These are phyloP conservation scores for Harmothoe impar DNA, from an alignment of 2,888 invertebrate species.

Conservation along the genomic window DNA sequence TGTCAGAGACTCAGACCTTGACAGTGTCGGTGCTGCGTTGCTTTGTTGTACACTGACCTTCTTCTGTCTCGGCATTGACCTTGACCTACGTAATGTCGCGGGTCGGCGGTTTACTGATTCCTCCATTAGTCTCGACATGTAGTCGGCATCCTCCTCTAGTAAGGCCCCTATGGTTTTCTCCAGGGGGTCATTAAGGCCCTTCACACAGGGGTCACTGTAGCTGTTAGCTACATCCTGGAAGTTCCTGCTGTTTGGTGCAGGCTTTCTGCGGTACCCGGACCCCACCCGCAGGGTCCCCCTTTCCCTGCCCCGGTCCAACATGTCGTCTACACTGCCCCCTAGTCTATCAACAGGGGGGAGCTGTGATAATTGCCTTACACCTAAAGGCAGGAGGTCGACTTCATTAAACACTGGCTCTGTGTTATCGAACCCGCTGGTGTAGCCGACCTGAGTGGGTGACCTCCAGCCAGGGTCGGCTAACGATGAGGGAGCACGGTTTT, in stretches of 20 bases:
- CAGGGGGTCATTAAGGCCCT: background rate
- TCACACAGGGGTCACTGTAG: background rate
- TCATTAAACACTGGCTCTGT: background rate
- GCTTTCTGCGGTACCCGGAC: background rate
- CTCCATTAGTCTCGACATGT: background rate
- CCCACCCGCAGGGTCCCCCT: background rate
- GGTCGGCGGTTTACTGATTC: background rate
- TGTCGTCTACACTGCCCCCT: conserved; percentile 7
- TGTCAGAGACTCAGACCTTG: background rate
- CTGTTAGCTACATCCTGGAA: background rate
- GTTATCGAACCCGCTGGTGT: too few species aligned
- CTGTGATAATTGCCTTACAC: background rate
- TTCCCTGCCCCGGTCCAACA: background rate
- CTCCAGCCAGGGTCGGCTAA: too few species aligned
- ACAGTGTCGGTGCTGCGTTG: background rate
- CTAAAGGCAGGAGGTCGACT: background rate
- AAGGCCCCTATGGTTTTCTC: background rate
- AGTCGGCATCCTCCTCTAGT: background rate
- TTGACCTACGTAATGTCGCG: background rate
- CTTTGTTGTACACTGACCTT: background rate
- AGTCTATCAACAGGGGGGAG: background rate
- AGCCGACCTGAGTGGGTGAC: too few species aligned
- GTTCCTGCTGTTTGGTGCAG: background rate
- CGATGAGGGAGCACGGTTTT: background rate
- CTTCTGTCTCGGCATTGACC: conserved; percentile 13